Conservation (phyloP, 2,797 vertebrate genomes). For the Mus spretus region DNA sequence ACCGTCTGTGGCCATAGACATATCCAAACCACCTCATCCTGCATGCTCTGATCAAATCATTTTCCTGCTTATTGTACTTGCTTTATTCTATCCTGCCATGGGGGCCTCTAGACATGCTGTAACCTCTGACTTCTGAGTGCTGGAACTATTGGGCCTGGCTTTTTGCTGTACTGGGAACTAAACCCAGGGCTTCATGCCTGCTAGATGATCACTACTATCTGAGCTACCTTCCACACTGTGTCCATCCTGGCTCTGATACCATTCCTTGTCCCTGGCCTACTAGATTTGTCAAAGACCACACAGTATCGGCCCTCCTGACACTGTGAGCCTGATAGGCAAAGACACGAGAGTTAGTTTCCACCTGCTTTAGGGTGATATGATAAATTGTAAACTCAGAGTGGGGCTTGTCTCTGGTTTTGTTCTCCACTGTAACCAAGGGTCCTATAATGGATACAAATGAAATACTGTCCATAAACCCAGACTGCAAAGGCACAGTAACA, state of each 20-base stretch:
- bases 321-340: constrained; percentile 3
- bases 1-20: not conserved
- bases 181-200: not conserved
- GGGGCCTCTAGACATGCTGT: not conserved
- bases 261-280: not conserved
- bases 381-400: not conserved
- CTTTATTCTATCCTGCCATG: not conserved
- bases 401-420: not conserved
- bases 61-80: not conserved
- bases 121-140: not conserved
- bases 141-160: not conserved
- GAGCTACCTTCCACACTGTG: not conserved
- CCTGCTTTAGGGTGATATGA: not conserved
- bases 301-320: not conserved
- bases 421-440: not conserved
- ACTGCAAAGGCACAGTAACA: not conserved
- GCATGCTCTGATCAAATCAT: not conserved
- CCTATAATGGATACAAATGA: not conserved
- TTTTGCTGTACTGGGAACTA: not conserved
- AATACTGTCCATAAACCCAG: not conserved
- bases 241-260: not conserved
- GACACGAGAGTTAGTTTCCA: not conserved
- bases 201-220: not conserved
- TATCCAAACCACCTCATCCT: not conserved
- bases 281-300: not conserved